Base-by-base conservation (phyloP, 2,888 invertebrate genomes). In the Napeogenes inachia region DNA sequence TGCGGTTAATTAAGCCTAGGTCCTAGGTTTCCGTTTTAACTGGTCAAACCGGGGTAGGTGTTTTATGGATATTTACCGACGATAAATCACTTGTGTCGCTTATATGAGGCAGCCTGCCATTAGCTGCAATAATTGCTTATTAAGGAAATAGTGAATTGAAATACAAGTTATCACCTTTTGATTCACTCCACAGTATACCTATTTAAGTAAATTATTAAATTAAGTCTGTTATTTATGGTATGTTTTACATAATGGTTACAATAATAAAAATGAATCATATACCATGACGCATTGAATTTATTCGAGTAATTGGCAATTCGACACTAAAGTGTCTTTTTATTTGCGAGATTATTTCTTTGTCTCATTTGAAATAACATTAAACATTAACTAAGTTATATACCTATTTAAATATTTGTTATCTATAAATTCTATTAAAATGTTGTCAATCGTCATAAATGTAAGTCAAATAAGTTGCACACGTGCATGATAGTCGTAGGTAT, bases 21-120 rank as follows among this genome's bases (percentile, higher is more conserved):
- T 87, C 77, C 78, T 82, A 82, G 80, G 79, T 87, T 85, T 88
- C 87, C 89, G 87, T 81, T 82, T 81, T 78, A 87, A 87, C 88
- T 80, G 73, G 87, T 85, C 77, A 71, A 66, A 76, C 82, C 65
- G 60, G 67, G 65, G 57, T 64, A 63, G 64, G 62, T 67, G 62
- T 63, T 69, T 69, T 68, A 71, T 65, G 61, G 56, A 21, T 54
- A 63, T 65, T 62, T 54, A 35, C 57, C 45, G 60, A 33, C 56
- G 54, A 66, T 70, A 67, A 70, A 68, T 70, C 67, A 60, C 56
- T 61, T 59, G 57, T 65, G 63, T 63, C 61, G 58, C 53, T 60
- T 63, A 59, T 67, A 64, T 58, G 60, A 57, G 33, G 55, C 61
- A 57, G 33, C 54, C 13, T 56, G 32, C 59, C 53, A 63, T 21